phyloP scores from a whole-genome alignment of 2,113 vertebrate species.

The Nyctibius bracteatus region DNA sequence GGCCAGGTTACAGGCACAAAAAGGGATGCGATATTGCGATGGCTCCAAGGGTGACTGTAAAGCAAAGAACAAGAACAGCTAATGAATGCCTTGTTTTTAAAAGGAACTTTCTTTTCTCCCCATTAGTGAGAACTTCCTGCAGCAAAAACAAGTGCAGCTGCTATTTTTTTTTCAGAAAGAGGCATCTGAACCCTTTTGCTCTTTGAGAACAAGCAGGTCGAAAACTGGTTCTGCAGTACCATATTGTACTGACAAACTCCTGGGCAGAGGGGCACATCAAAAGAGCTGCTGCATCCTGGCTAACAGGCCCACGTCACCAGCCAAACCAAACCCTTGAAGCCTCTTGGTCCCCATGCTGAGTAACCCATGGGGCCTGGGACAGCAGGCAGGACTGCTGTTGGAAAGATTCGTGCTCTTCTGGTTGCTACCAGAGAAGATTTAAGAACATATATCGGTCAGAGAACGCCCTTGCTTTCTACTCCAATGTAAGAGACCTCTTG shows the following conservation, averaged over 20 bases:
- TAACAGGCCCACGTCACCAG: neutral
- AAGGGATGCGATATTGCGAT: accelerated
- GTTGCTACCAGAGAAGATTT: neutral
- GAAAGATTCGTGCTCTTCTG: neutral
- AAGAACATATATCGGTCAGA: neutral
- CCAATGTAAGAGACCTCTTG: neutral
- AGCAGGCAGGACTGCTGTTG: neutral
- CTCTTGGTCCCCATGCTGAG: neutral
- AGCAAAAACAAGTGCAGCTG: constrained; percentile 3
- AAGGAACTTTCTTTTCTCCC: neutral
- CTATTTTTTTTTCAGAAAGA: neutral
- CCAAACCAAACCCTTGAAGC: neutral
- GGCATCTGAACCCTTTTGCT: neutral
- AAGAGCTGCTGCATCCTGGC: neutral
- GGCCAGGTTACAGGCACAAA: neutral
- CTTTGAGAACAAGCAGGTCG: neutral
- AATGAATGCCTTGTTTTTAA: neutral
- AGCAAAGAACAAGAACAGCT: neutral
- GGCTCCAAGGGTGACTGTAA: neutral
- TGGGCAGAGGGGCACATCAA: accelerated
- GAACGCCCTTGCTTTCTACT: neutral
- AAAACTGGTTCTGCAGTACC: neutral
- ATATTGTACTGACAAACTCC: neutral
- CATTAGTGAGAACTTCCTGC: constrained; percentile 14
- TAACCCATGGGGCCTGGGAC: too few species aligned